Base-by-base conservation (phyloP, 2,113 vertebrate species). In the Gymnogyps californianus region DNA sequence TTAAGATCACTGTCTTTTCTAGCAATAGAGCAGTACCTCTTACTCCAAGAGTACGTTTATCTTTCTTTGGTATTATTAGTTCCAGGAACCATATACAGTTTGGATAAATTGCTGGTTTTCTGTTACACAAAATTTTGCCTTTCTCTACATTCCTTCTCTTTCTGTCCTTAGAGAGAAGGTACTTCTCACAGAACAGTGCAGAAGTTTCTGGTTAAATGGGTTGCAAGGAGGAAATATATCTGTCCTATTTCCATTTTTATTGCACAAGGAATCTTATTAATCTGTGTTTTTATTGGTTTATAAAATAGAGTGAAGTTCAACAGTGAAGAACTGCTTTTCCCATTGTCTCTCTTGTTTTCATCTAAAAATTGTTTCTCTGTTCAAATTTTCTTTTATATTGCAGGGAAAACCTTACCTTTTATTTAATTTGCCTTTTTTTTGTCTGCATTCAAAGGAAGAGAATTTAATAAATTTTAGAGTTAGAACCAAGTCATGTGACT, bases 171-270 rank as follows among this genome's bases (percentile, higher is more conserved):
- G 31, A 72, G 20, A 59, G 21, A 91, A 91, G 9, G 16, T 66
- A 31, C 42, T 81, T 71, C 51, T 93, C 0, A 0, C 9, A 64
- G 31, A 75, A 52, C 38, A 65, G 17, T 69, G 47, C 10, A 40
- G 40, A 93, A 87, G 20, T 67, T 96, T 90, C 62, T 90, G 47
- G n/a, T 62, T 90, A 84, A 87, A 71, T 40, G 9, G 34, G 14
- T 81, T 93, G 18, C 75, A 70, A 83, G 47, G 42, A 92, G 20
- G 51, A 93, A 87, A 67, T 78, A 22, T 52, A 59, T 80, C 44
- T 82, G 16, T 91, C 52, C 28, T 82, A 76, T 95, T 95, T 93
- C 89, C 86, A 84, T 95, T 93, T 95, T 91, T 91, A 95, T 82
- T 93, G 88, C 64, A 64, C 46, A 78, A 90, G 59, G 47, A 83